phyloP scores from a whole-genome alignment of 35 echinoderm and acorn worm species.

The Apostichopus californicus region DNA sequence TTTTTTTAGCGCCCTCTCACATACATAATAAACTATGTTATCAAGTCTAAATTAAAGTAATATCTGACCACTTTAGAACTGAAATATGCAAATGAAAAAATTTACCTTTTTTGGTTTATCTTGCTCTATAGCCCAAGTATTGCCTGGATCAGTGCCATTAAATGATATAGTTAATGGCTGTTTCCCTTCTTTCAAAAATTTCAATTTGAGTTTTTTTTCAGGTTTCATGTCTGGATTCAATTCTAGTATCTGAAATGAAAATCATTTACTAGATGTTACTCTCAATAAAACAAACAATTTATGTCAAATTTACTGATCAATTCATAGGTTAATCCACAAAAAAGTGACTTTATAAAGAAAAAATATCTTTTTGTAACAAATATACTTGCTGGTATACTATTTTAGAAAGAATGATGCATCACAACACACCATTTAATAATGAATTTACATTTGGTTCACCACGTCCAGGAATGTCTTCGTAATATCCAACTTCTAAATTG shows the following conservation, averaged over 20 bases:
- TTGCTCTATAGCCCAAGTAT: background rate
- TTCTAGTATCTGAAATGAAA: background rate
- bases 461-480: background rate
- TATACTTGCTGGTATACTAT: background rate
- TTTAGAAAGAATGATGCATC: background rate
- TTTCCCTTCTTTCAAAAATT: background rate
- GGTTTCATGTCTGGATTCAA: background rate
- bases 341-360: background rate
- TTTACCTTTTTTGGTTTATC: background rate
- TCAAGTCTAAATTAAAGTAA: too few relatives aligned
- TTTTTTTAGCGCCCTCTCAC: too few relatives aligned
- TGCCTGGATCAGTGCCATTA: background rate
- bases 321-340: background rate
- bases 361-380: background rate
- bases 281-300: background rate
- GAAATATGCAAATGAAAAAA: too few relatives aligned
- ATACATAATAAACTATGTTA: too few relatives aligned
- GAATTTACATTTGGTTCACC: background rate
- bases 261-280: background rate
- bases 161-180: background rate
- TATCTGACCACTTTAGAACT: too few relatives aligned
- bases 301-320: too few relatives aligned
- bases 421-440: too few relatives aligned
- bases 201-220: background rate
- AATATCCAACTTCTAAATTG: too few relatives aligned